These are phyloP conservation scores for Platichthys flesus DNA, from an alignment of 2,113 vertebrate species.

Conservation along the genomic window DNA sequence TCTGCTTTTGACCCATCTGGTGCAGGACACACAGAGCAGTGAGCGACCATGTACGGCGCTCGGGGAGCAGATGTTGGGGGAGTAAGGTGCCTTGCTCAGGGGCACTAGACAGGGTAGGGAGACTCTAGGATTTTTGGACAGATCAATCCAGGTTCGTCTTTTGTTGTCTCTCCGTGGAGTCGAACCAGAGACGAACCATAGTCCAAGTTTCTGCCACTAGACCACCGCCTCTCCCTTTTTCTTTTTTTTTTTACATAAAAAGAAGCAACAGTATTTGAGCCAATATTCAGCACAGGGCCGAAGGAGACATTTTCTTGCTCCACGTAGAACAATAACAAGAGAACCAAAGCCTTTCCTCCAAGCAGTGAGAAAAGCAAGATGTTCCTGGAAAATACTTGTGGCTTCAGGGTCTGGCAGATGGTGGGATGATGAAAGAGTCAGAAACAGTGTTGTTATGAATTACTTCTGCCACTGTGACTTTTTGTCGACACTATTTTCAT, in stretches of 20 bases:
- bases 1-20: too few species aligned
- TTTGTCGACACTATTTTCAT: slow-evolving; percentile 23
- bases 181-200: too few species aligned
- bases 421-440: slow-evolving; percentile 58
- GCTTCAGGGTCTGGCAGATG: slow-evolving; percentile 54
- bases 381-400: slow-evolving; percentile 55
- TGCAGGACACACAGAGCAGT: too few species aligned
- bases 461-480: slow-evolving; percentile 29
- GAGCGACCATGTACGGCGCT: too few species aligned
- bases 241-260: neutral
- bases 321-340: slow-evolving; percentile 33
- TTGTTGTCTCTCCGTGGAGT: too few species aligned
- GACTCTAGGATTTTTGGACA: too few species aligned
- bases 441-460: slow-evolving; percentile 52
- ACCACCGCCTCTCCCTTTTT: too few species aligned
- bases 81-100: too few species aligned
- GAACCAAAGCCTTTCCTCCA: slow-evolving; percentile 38
- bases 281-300: slow-evolving; percentile 39
- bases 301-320: slow-evolving; percentile 38
- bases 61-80: too few species aligned
- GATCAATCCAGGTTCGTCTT: too few species aligned
- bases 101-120: too few species aligned
- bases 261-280: slow-evolving; percentile 33
- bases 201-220: too few species aligned
- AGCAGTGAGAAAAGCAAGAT: slow-evolving; percentile 37